Evolutionary conservation across 92 coral and sea anemone species (phyloP).

Genomic region (Porites cylindrica): DNA sequence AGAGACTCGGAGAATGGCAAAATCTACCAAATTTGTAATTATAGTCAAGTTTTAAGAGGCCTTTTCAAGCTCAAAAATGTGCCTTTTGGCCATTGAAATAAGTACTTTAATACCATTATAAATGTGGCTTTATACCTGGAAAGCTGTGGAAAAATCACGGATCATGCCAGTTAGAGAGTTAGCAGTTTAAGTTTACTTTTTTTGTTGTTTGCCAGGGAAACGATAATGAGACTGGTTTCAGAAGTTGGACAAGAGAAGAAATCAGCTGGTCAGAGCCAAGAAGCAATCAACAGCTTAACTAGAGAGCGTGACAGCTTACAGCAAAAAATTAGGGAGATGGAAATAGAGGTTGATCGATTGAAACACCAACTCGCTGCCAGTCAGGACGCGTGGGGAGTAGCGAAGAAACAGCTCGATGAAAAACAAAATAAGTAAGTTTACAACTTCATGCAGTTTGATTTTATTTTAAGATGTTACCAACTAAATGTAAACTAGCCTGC

Average conservation of each 20-base stretch:
- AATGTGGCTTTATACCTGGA: too few species aligned
- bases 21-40: too few species aligned
- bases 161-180: not conserved
- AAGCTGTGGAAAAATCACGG: too few species aligned
- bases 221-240: slow-evolving; percentile 96
- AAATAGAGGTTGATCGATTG: slow-evolving; percentile 81
- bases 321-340: slow-evolving; percentile 90
- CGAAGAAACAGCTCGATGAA: slow-evolving; percentile 84
- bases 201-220: slow-evolving; percentile 72
- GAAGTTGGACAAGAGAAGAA: slow-evolving; percentile 98
- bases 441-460: not conserved
- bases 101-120: too few species aligned
- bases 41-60: too few species aligned
- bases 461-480: not conserved
- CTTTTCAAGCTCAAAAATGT: too few species aligned
- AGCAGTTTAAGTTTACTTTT: not conserved
- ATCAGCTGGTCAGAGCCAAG: slow-evolving; percentile 81
- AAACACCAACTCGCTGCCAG: slow-evolving; percentile 90
- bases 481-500: too few species aligned
- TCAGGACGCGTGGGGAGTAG: slow-evolving; percentile 94
- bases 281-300: slow-evolving; percentile 72
- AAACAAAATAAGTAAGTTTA: slow-evolving; percentile 75
- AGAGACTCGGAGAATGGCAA: too few species aligned
- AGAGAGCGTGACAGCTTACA: slow-evolving; percentile 86
- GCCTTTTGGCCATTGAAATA: too few species aligned